Evolutionary conservation across 2,113 vertebrate species (phyloP), one percentile per base, ranked within the genome.

Genomic region (Benitochromis conjunctus): DNA sequence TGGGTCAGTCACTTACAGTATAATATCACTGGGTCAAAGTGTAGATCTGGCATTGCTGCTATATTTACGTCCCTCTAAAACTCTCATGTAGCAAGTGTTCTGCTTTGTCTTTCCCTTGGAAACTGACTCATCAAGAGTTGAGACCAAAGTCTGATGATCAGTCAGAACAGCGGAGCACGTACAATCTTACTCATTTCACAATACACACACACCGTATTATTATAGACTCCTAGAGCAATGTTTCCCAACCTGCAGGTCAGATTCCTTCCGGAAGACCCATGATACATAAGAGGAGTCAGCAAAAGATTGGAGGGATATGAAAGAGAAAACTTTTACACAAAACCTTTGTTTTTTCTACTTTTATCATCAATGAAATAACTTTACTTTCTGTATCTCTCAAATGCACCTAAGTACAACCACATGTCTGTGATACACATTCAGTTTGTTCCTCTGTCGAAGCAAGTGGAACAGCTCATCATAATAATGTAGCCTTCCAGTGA

Each of bases 61-160:
- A 81, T 89, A 88, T 92, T 93, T 90, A 91, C 82, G 81, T 91
- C 89, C 78, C 24, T 56, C 38, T 51, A 66, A 19, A 81, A 57
- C 38, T 64, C 21, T 71, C 80, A 38, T 60, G 31, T 66, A 78
- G 79, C 74, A 31, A 69, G 66, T 91, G 81, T 90, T 92, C 83
- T 88, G 62, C 36, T 85, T 21, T 7, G 14, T 46, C 51, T 77
- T 92, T 81, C 74, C 76, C 84, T 57, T 89, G 88, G 86, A 83
- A 91, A 94, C 88, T 74, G 80, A 87, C 24, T 92, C 88, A 90
- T 90, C 69, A 89, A 56, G 84, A 82, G 24, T n/a, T 46, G 19
- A 85, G 90, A 88, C 82, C 89, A 91, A 94, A 93, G 93, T 93
- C 89, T 90, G 84, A 86, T 79, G 79, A 87, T 89, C 90, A 89